Evolutionary conservation across 30 jellyfish, hydroid and myxozoan species (phyloP).

Genomic region (Aurelia aurita complex sp. Pacific): DNA sequence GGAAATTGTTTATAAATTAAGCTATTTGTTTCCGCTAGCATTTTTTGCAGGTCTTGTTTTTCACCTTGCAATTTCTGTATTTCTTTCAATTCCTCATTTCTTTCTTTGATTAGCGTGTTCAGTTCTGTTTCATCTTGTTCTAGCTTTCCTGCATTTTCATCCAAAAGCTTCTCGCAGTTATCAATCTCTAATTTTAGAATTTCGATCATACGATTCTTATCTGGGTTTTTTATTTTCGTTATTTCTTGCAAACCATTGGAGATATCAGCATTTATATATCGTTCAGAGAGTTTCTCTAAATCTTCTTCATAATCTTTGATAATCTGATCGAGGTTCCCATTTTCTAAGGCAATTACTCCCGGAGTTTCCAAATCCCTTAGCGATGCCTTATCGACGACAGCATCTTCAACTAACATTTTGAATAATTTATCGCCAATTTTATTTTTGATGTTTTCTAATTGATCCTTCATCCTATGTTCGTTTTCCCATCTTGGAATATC

Average conservation of each 20-base stretch:
- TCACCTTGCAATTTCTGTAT: neutral
- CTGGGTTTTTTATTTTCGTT: constrained; percentile 13
- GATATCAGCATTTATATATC: constrained; percentile 14
- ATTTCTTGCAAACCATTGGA: constrained; percentile 31
- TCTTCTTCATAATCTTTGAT: constrained; percentile 7
- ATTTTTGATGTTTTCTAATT: constrained; percentile 11
- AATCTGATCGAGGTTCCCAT: constrained; percentile 32
- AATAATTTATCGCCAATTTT: constrained; percentile 30
- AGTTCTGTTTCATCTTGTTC: constrained; percentile 6
- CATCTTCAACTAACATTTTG: neutral
- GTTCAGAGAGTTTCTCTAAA: neutral
- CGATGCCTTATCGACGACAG: neutral
- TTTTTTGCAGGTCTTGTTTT: constrained; percentile 27
- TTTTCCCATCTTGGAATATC: constrained; percentile 59
- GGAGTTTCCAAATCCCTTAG: constrained; percentile 9
- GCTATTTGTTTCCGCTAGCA: constrained; percentile 14
- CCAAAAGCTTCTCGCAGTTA: neutral
- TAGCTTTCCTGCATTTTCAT: neutral
- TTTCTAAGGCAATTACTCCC: constrained; percentile 9
- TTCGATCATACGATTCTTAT: neutral
- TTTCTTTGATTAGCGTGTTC: constrained; percentile 6
- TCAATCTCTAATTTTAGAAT: constrained; percentile 39
- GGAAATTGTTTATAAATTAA: constrained; percentile 13
- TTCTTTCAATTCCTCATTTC: neutral
- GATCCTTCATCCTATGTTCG: constrained; percentile 16